Evolutionary conservation across 2,888 invertebrate genomes (phyloP), one percentile per base, ranked within the genome.

Genomic region (Agrochola lota): DNA sequence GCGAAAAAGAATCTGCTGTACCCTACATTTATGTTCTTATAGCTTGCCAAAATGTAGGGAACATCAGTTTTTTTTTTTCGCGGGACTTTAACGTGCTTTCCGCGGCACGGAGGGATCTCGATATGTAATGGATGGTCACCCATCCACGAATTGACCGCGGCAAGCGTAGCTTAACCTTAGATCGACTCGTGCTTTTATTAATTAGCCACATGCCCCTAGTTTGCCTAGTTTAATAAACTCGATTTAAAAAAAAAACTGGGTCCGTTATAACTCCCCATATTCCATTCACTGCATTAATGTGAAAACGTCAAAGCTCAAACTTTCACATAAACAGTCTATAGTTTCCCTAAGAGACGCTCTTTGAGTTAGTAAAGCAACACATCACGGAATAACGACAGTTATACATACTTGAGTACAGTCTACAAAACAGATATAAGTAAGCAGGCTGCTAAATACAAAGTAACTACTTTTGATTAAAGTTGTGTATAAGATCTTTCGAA

Each of bases 351-450:
- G 66, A 77, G 66, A 77, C 43, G n/a, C 69, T 59, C 63, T 84
- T 83, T 83, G 85, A 80, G 76, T 81, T 71, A 85, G 67, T 43
- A 49, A 67, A 70, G 57, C 64, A 67, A 75, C 62, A 72, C 64
- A 75, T 66, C 66, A 30, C 70, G 43, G 73, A 71, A 63, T 75
- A 55, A 85, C 66, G 57, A 64, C 30, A 57, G n/a, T 71, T 72
- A 55, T 70, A 72, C n/a, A 20, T 60, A 30, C 26, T 52, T 15
- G 20, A 57, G 66, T 77, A 83, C 67, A 26, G 4, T 17, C 60
- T n/a, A 26, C 35, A 30, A 49, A 66, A 67, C 23, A 52, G 35
- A 59, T 64, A 59, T 64, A 35, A 7, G 26, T 60, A 35, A 20
- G 66, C 23, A 46, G 43, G 8, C 57, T n/a, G 20, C 23, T 49